phyloP scores from a whole-genome alignment of 1,140 invertebrate species.

The Gonatopus flavifemur region DNA sequence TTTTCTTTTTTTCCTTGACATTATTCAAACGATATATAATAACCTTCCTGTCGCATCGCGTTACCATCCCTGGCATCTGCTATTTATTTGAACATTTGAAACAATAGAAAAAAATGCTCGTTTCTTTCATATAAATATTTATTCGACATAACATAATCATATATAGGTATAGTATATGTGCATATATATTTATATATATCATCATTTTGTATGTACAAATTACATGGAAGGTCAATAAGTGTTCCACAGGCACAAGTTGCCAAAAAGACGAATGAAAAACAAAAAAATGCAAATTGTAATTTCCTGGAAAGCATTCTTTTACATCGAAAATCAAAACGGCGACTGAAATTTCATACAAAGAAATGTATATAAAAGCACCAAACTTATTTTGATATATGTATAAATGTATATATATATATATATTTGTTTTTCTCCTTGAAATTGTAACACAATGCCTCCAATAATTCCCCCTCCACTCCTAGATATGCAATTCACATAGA shows the following conservation, averaged over 20 bases:
- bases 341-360: constrained; percentile 15
- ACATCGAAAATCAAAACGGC: constrained; percentile 13
- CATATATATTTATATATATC: constrained; percentile 10
- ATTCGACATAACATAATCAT: constrained; percentile 31
- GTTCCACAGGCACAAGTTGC: constrained; percentile 60
- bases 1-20: constrained; percentile 12
- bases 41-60: constrained; percentile 48
- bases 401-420: constrained; percentile 10
- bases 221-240: constrained; percentile 39
- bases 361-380: constrained; percentile 8
- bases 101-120: constrained; percentile 27
- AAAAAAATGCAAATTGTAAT: constrained; percentile 26
- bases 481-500: no score
- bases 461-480: constrained; percentile 18
- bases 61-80: constrained; percentile 46
- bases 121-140: constrained; percentile 53
- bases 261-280: constrained; percentile 33
- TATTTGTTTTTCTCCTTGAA: constrained; percentile 12
- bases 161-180: constrained; percentile 18
- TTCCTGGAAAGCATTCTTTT: constrained; percentile 33
- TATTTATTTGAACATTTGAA: no score
- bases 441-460: constrained; percentile 39
- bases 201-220: constrained; percentile 28
- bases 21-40: constrained; percentile 6
- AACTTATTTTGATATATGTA: no score